phyloP scores from a whole-genome alignment of 2,113 vertebrate genomes.

The Quiscalus mexicanus region DNA sequence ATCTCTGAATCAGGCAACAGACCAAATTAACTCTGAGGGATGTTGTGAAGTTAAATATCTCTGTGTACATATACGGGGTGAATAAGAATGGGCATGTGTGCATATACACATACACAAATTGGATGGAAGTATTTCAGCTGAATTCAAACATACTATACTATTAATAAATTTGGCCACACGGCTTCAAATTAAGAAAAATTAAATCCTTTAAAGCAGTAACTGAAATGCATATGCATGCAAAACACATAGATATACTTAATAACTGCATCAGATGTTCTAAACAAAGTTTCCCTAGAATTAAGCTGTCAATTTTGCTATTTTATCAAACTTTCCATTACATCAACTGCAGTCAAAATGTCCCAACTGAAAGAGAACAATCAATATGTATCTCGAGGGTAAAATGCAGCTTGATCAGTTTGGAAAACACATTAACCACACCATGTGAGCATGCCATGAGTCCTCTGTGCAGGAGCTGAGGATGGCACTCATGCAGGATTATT shows the following conservation, averaged over 20 bases:
- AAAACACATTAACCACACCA: constrained; percentile 13
- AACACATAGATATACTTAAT: not conserved
- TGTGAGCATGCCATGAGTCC: not conserved
- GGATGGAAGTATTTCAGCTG: not conserved
- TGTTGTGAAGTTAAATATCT: not conserved
- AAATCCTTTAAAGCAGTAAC: not conserved
- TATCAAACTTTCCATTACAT: constrained; percentile 54
- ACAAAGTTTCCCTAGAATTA: not conserved
- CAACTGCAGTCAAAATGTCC: constrained; percentile 7
- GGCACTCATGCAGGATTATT: not conserved
- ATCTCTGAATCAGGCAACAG: not conserved
- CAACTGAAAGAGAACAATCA: not conserved
- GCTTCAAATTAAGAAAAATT: not conserved
- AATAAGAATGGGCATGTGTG: not conserved
- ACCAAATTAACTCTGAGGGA: not conserved
- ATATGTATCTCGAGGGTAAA: constrained; percentile 19
- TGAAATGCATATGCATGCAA: fast-evolving
- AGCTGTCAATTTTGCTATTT: not conserved
- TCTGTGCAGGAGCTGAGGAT: not conserved
- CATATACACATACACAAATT: not conserved
- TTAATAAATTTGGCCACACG: not conserved
- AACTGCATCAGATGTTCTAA: not conserved
- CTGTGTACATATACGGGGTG: not conserved
- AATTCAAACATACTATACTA: not conserved
- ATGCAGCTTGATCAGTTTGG: not conserved